Conservation (phyloP, 2,888 invertebrate genomes). For the Heliconius ethilla region DNA sequence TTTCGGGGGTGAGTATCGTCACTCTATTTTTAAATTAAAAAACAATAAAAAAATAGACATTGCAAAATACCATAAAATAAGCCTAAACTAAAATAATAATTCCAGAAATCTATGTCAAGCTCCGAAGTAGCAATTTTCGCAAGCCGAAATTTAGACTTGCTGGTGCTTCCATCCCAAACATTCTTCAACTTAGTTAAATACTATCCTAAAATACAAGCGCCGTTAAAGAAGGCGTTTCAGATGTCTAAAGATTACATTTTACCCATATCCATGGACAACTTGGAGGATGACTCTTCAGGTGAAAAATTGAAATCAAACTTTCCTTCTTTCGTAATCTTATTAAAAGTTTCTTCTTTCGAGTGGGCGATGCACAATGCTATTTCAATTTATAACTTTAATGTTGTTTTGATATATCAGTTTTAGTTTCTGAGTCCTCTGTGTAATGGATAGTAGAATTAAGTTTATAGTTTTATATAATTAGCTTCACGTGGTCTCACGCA, state of each 20-base stretch:
- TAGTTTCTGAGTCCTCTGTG: background rate
- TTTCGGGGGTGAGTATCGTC: conserved; percentile 65
- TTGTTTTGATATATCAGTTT: conserved; percentile 22
- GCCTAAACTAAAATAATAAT: conserved; percentile 32
- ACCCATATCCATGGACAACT: conserved; percentile 67
- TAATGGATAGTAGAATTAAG: background rate
- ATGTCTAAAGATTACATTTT: conserved; percentile 72
- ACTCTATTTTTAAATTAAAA: background rate
- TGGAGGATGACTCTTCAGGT: conserved; percentile 64
- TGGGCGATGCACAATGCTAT: conserved; percentile 16
- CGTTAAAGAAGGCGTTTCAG: conserved; percentile 69
- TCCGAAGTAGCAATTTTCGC: conserved; percentile 73
- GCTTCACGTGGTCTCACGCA: too few relatives aligned
- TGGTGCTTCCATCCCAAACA: conserved; percentile 70
- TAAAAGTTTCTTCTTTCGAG: conserved; percentile 33
- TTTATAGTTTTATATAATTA: too few relatives aligned
- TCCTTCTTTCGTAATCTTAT: conserved; percentile 33
- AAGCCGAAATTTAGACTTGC: conserved; percentile 71
- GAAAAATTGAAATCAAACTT: conserved; percentile 39
- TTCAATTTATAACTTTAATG: conserved; percentile 31
- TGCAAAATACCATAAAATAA: background rate
- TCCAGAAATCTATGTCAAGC: conserved; percentile 68
- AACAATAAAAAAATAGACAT: background rate
- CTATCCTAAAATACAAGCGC: conserved; percentile 73
- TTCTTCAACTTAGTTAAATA: conserved; percentile 74